Evolutionary conservation across 2,113 vertebrate genomes (phyloP).

Genomic region (Cheirogaleus medius): DNA sequence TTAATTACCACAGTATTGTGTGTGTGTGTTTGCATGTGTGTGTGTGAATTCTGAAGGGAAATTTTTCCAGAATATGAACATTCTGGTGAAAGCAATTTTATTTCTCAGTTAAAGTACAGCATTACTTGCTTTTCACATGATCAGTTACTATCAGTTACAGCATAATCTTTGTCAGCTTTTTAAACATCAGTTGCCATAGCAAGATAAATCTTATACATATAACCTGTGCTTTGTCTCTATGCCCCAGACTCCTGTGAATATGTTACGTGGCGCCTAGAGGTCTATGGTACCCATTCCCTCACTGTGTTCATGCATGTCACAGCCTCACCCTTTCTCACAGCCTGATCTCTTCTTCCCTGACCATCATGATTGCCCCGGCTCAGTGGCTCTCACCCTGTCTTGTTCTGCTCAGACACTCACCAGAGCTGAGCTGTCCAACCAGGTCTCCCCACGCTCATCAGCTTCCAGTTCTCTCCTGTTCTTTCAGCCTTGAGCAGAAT

Average conservation of each 20-base stretch:
- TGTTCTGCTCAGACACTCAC: background rate
- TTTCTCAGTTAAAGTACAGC: background rate
- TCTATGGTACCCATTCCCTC: fast-evolving
- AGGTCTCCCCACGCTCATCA: background rate
- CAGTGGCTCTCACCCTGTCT: background rate
- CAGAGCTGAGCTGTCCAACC: background rate
- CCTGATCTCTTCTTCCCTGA: background rate
- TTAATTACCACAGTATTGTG: background rate
- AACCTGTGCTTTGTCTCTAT: background rate
- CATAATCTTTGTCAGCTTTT: background rate
- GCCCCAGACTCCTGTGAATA: background rate
- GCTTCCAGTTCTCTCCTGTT: background rate
- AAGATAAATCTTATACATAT: background rate
- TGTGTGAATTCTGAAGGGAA: background rate
- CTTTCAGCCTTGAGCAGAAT: background rate
- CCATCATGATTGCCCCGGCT: no score
- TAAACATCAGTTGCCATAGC: background rate
- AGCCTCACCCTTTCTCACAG: background rate
- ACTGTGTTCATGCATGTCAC: background rate
- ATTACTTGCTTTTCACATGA: background rate
- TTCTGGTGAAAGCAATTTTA: background rate
- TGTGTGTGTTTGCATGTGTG: background rate
- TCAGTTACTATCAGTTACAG: background rate
- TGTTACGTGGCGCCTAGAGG: background rate
- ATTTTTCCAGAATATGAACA: background rate